Evolutionary conservation across 2,888 invertebrate species (phyloP), one percentile per base, ranked within the genome.

Genomic region (Apomyelois bistriatella): DNA sequence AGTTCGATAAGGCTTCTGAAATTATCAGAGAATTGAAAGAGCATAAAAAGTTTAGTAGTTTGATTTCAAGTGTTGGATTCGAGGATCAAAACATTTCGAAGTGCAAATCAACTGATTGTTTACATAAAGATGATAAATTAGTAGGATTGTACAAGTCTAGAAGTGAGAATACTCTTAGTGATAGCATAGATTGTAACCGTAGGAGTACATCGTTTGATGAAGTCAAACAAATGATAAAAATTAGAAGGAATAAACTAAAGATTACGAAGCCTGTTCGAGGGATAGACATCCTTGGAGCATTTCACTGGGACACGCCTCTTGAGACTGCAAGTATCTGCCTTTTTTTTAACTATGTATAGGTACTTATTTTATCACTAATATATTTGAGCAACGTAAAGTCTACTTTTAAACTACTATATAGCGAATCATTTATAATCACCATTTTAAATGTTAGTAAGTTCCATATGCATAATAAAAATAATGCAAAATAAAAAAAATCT

Each of bases 271-370:
- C 76, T 0, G 64, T 67, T n/a, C 69, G 76, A 0, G 70, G 73
- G 15, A 63, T 65, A 0, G 79, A 79, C 46, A 65, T 83, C n/a
- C 64, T 76, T 1, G 60, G 59, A 1, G 76, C 76, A 2, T 82
- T 81, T 61, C 75, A 79, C 54, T 74, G 74, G 72, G 76, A 82
- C 42, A 82, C 83, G 0, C 76, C 82, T 1, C 69, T 82, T 7
- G 82, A 83, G 72, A 77, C 65, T 57, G 82, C 81, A 63, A 80
- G 82, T 79, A 55, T 15, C 0, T 16, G 16, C 41, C 10, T 6
- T 6, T 4, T 9, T 32, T 32, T 32, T 32, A 32, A 8, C 8
- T 32, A 7, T 5, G 28, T 28, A 28, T 28, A 28, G 28, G 28
- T 28, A 5, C 28, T 5, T 28, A 32, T 32, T 32, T 32, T 9